phyloP scores from a whole-genome alignment of 2,797 vertebrate genomes.

The Mycteria americana region DNA sequence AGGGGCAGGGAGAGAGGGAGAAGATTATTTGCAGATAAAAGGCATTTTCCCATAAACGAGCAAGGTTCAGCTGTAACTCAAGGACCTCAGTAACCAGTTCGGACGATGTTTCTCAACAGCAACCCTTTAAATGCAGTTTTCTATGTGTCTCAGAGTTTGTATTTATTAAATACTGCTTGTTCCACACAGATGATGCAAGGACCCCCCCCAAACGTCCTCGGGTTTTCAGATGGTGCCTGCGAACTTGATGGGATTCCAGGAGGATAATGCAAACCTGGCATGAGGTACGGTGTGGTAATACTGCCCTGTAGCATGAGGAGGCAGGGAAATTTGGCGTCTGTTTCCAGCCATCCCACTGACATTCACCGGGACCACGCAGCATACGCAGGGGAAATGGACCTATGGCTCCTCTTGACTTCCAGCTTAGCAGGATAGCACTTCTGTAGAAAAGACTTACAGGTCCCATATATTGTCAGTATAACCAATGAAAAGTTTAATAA shows the following conservation, averaged over 20 bases:
- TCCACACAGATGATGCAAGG: not conserved
- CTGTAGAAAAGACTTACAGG: fast-evolving
- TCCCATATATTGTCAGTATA: not conserved
- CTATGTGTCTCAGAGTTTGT: not conserved
- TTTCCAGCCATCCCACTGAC: not conserved
- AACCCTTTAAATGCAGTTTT: not conserved
- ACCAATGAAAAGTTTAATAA: not conserved
- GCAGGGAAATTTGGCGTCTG: not conserved
- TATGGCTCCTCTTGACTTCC: not conserved
- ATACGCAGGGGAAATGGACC: fast-evolving
- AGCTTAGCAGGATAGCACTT: not conserved
- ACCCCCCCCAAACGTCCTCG: not conserved
- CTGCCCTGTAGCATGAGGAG: not conserved
- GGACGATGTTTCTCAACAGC: not conserved
- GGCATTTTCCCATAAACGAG: not conserved
- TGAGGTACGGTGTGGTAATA: not conserved
- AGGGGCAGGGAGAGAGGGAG: not conserved
- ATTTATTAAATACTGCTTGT: not conserved
- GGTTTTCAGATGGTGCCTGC: not conserved
- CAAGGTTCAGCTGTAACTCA: not conserved
- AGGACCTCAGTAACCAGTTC: not conserved
- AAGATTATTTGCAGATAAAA: not conserved
- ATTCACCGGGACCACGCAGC: not conserved
- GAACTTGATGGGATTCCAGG: not conserved
- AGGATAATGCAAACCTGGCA: not conserved